Percentiles rank a stretch among this genome's conserved stretches.
phyloP scores from a whole-genome alignment of 1,140 invertebrate species.

The Aphelinus atriplicis region DNA sequence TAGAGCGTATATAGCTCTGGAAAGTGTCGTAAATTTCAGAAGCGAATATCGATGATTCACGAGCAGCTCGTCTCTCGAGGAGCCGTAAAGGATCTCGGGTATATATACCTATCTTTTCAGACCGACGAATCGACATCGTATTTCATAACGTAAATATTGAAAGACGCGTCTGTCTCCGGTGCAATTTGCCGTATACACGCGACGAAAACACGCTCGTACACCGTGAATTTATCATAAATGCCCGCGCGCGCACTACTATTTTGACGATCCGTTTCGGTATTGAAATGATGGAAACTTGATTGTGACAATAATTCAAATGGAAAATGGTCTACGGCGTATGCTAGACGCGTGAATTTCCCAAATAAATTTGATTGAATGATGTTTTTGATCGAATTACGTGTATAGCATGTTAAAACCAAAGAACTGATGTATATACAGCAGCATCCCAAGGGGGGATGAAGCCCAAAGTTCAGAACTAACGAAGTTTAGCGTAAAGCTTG shows the following conservation, averaged over 20 bases:
- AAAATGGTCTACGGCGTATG: too few species aligned
- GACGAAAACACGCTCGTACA: conserved; percentile 26
- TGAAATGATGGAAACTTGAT: too few species aligned
- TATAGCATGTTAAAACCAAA: too few species aligned
- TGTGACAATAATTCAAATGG: too few species aligned
- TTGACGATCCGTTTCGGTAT: too few species aligned
- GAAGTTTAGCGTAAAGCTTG: too few species aligned
- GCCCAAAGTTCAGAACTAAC: too few species aligned
- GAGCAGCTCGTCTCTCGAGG: conserved; percentile 15
- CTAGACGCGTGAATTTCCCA: too few species aligned
- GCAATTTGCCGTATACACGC: conserved; percentile 3
- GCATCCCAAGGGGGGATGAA: too few species aligned
- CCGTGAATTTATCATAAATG: conserved; percentile 26
- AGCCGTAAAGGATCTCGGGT: conserved; percentile 23
- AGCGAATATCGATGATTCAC: conserved; percentile 34
- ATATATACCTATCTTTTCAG: conserved; percentile 20
- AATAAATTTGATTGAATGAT: too few species aligned
- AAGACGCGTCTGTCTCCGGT: not conserved
- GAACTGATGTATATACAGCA: too few species aligned
- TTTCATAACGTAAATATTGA: conserved; percentile 35
- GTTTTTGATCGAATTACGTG: too few species aligned
- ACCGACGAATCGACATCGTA: conserved; percentile 25
- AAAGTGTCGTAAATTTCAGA: conserved; percentile 23
- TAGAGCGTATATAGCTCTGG: not conserved
- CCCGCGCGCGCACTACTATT: conserved; percentile 14